phyloP scores from a whole-genome alignment of 2,113 vertebrate species.

The Centropristis striata region DNA sequence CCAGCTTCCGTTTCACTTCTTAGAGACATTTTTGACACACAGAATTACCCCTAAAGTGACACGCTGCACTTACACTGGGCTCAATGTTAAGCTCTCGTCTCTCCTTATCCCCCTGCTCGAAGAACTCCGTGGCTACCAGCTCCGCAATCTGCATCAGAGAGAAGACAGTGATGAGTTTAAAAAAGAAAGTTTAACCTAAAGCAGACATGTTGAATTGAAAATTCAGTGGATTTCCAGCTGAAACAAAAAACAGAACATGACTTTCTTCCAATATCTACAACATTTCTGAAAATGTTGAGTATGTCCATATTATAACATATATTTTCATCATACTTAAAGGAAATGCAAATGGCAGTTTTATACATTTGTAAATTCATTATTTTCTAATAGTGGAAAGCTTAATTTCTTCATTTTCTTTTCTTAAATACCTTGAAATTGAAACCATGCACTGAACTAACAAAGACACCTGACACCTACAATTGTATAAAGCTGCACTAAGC shows the following conservation, averaged over 20 bases:
- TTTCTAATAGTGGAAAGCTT: too few relatives aligned
- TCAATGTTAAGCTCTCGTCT: conserved; percentile 95
- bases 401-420: too few relatives aligned
- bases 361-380: too few relatives aligned
- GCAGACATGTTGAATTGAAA: neutral
- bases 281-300: too few relatives aligned
- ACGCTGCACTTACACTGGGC: conserved; percentile 90
- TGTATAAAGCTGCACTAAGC: neutral
- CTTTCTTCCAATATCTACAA: too few relatives aligned
- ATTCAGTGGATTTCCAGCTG: neutral
- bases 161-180: neutral
- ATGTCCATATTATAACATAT: too few relatives aligned
- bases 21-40: neutral
- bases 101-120: conserved; percentile 98
- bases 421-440: too few relatives aligned
- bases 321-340: too few relatives aligned
- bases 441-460: too few relatives aligned
- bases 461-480: too few relatives aligned
- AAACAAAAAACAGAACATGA: neutral
- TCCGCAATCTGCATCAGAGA: conserved; percentile 91
- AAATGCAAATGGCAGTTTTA: too few relatives aligned
- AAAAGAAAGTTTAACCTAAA: neutral
- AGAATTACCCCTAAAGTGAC: neutral
- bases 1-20: neutral
- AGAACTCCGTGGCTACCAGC: conserved; percentile 97